These are phyloP conservation scores for Furcifer pardalis DNA, from an alignment of 2,797 vertebrate genomes.

Conservation along the genomic window DNA sequence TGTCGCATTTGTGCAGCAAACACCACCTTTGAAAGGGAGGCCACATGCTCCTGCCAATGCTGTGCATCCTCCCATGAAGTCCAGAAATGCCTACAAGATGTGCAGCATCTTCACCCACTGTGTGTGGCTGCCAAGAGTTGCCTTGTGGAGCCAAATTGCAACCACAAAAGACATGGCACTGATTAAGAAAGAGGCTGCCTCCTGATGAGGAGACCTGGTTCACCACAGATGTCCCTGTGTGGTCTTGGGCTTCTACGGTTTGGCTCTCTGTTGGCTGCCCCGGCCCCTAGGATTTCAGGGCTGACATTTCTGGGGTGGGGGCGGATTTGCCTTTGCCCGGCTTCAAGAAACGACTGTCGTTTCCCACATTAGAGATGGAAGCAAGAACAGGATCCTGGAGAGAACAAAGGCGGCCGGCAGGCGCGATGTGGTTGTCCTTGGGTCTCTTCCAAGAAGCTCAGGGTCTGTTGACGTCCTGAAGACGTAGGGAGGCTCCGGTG, in stretches of 20 bases:
- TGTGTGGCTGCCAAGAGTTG: conserved; percentile 44
- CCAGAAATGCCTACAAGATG: conserved; percentile 39
- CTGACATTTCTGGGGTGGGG: conserved; percentile 10
- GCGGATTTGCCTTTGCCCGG: conserved; percentile 7
- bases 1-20: conserved; percentile 13
- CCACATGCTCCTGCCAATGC: conserved; percentile 36
- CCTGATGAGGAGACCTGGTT: conserved; percentile 30
- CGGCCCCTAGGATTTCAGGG: conserved; percentile 30
- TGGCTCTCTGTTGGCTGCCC: not conserved
- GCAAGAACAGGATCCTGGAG: conserved; percentile 30
- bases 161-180: not conserved
- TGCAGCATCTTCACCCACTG: conserved; percentile 13
- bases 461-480: not conserved
- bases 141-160: conserved; percentile 42
- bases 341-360: conserved; percentile 32
- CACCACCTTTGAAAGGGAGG: conserved; percentile 12
- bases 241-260: conserved; percentile 22
- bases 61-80: not conserved
- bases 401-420: not conserved
- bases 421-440: not conserved
- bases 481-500: not conserved
- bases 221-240: conserved; percentile 34
- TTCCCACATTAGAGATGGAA: conserved; percentile 36
- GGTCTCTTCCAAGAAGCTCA: not conserved
- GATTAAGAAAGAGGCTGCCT: conserved; percentile 44